Percentiles rank a stretch among this genome's conserved stretches.
Evolutionary conservation across 2,888 invertebrate genomes (phyloP).

Genomic region (Hemistola chrysoprasaria): DNA sequence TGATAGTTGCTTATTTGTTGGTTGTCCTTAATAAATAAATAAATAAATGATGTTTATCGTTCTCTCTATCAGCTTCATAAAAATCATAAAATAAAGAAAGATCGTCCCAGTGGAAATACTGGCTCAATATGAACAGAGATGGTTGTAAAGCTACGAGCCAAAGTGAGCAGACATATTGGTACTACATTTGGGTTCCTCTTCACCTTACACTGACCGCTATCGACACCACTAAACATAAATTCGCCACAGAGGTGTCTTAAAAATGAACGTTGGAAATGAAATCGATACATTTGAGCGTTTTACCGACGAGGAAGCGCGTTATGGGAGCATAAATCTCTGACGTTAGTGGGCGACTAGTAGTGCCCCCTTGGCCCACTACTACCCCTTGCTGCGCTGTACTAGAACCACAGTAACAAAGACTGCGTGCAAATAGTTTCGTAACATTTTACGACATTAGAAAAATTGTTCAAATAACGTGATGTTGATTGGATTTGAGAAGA

Average conservation of each 20-base stretch:
- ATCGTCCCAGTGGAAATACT: no score
- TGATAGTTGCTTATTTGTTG: no score
- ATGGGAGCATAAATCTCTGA: slow-evolving; percentile 76
- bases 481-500: no score
- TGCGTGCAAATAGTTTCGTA: not conserved
- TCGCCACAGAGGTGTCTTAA: slow-evolving; percentile 40
- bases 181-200: slow-evolving; percentile 32
- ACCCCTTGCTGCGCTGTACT: slow-evolving; percentile 23
- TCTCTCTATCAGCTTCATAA: no score
- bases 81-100: no score
- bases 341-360: slow-evolving; percentile 53
- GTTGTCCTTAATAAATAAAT: no score
- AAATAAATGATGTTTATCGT: no score
- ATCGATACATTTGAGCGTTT: slow-evolving; percentile 71
- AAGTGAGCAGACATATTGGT: slow-evolving; percentile 12
- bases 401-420: slow-evolving; percentile 7
- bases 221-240: slow-evolving; percentile 15
- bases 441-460: no score
- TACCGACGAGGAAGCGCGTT: slow-evolving; percentile 64
- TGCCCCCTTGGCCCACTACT: slow-evolving; percentile 33
- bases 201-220: slow-evolving; percentile 2
- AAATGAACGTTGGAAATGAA: slow-evolving; percentile 70
- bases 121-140: no score
- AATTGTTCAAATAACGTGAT: no score
- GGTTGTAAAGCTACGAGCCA: no score